Evolutionary conservation across 2,113 vertebrate genomes (phyloP), one percentile per base, ranked within the genome.

Genomic region (Hippocampus barbouri): DNA sequence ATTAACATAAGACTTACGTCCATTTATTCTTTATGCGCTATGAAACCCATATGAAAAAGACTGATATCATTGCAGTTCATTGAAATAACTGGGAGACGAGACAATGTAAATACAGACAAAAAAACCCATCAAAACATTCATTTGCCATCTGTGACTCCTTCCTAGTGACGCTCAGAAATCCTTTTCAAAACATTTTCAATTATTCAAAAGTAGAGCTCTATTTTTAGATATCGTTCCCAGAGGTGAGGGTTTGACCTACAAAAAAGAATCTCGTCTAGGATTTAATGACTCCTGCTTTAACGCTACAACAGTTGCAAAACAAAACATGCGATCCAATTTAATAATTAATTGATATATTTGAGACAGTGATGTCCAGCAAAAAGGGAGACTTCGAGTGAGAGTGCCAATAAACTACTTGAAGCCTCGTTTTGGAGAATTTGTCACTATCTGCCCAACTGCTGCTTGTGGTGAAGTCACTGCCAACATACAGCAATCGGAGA

Each of bases 171-270:
- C 63, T 27, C 65, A 38, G n/a, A 40, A 71, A 47, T 63, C 21
- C 57, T 64, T 73, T 27, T 56, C 18, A 14, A 59, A 73, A 20
- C 59, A 34, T 30, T 56, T 74, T 76, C 67, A 43, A 68, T 87
- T 87, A 89, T 89, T 90, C 81, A 90, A 84, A 88, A 83, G 80
- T 77, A 72, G n/a, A 12, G 54, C 64, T 86, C 82, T 65, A 79
- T 79, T 89, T 89, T 85, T 83, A 89, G 84, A 87, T 63, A 71
- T 40, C 8, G 71, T 66, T 82, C 80, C 82, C 78, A 68, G 51
- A 65, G 78, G 85, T 68, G 63, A 21, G 67, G 61, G 64, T 84
- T 86, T 91, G 86, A 89, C 87, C 89, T 79, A 89, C 73, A 84
- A 88, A 89, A 84, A 81, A 51, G 21, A 56, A 80, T 70, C 73